phyloP scores from a whole-genome alignment of 2,888 invertebrate species.

The Pachycephus smyrnensis region DNA sequence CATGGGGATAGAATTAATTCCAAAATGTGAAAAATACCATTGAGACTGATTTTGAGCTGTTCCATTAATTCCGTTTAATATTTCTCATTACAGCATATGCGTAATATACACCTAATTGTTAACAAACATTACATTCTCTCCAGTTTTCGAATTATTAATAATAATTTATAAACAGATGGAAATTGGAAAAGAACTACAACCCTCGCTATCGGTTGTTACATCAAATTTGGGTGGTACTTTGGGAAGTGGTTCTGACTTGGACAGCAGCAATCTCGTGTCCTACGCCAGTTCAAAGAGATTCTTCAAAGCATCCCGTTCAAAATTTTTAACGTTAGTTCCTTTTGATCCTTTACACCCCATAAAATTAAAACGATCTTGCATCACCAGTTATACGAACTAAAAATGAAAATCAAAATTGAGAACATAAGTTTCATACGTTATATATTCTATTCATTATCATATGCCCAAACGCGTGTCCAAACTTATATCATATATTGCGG shows the following conservation, averaged over 20 bases:
- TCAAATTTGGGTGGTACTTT: neutral
- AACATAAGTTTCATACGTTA: too few species aligned
- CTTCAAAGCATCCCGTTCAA: neutral
- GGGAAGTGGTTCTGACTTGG: neutral
- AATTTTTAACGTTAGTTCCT: neutral
- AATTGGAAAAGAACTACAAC: neutral
- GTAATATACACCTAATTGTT: neutral
- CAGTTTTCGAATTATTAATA: neutral
- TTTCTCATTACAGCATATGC: too few species aligned
- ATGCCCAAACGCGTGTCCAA: too few species aligned
- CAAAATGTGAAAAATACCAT: neutral
- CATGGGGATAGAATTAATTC: neutral
- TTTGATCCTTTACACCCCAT: neutral
- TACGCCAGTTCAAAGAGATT: neutral
- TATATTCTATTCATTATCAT: too few species aligned
- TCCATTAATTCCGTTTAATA: neutral
- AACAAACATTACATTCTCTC: neutral
- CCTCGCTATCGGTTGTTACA: neutral
- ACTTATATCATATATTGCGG: neutral
- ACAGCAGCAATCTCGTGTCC: neutral
- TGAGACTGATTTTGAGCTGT: neutral
- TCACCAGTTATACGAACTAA: too few species aligned
- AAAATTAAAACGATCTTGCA: too few species aligned
- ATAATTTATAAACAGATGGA: neutral
- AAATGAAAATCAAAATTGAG: too few species aligned